Percentiles rank a stretch among this genome's conserved stretches.
Conservation (phyloP, 2,113 vertebrate genomes). For the Sturnira hondurensis region DNA sequence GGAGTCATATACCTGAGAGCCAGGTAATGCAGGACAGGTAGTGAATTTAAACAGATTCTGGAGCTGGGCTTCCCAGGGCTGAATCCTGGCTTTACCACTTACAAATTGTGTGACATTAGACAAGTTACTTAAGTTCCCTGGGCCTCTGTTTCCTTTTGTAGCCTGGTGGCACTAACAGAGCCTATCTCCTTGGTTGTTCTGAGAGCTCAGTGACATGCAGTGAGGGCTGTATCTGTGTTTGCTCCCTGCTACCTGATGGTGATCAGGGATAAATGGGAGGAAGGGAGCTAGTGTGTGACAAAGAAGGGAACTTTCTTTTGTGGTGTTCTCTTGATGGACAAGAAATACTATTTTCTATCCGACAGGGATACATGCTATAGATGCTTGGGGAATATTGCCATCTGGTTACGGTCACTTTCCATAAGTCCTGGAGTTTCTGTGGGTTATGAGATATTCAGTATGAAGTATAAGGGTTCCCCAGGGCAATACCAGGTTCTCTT, state of each 20-base stretch:
- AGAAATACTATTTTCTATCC: conserved; percentile 5
- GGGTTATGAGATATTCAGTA: neutral
- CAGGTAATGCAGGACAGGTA: neutral
- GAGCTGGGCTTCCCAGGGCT: neutral
- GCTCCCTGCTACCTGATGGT: neutral
- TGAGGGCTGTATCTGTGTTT: neutral
- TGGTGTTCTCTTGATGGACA: neutral
- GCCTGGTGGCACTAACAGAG: neutral
- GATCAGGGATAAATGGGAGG: neutral
- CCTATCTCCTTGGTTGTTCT: neutral
- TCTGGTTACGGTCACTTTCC: neutral
- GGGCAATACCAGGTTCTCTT: neutral
- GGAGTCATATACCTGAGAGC: neutral
- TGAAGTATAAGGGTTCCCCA: neutral
- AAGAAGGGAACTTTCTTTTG: neutral
- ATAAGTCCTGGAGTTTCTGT: neutral
- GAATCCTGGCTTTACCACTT: neutral
- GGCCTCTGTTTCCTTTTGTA: neutral
- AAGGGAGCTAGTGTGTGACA: neutral
- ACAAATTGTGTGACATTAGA: neutral
- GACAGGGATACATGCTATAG: neutral
- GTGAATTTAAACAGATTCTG: neutral
- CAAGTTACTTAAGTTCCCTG: neutral
- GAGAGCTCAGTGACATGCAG: neutral
- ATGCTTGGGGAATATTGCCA: neutral